Conservation (phyloP, 2,888 invertebrate genomes). For the Oxytorus armatus region DNA sequence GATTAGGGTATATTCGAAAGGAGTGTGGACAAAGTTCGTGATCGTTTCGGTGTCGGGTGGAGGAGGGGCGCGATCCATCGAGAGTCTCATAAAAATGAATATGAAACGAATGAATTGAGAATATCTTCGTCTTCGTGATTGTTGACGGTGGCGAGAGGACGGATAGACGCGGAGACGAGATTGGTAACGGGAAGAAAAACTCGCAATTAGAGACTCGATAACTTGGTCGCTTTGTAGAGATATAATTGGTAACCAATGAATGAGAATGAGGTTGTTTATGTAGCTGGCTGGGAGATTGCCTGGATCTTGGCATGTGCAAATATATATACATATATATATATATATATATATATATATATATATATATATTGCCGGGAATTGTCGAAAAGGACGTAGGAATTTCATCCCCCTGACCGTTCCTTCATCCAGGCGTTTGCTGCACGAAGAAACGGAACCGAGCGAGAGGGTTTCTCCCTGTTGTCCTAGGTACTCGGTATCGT, state of each 20-base stretch:
- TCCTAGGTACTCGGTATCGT: conserved; percentile 67
- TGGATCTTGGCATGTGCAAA: conserved; percentile 4
- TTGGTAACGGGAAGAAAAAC: conserved; percentile 53
- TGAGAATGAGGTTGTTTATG: conserved; percentile 78
- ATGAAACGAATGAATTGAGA: conserved; percentile 16
- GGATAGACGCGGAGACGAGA: not conserved
- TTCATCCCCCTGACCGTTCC: conserved; percentile 61
- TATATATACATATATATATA: not conserved
- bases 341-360: not conserved
- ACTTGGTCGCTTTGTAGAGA: conserved; percentile 78
- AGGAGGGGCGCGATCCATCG: not conserved
- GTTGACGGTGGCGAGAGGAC: not conserved
- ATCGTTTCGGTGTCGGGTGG: not conserved
- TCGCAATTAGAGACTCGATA: conserved; percentile 81
- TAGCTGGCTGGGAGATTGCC: conserved; percentile 19
- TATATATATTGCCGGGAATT: conserved; percentile 7
- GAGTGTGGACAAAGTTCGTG: not conserved
- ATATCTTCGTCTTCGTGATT: conserved; percentile 1
- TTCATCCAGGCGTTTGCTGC: conserved; percentile 13
- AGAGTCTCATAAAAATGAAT: not conserved
- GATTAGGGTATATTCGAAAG: not conserved
- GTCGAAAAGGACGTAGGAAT: conserved; percentile 70
- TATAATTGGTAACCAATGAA: conserved; percentile 82
- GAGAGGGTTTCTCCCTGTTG: conserved; percentile 75
- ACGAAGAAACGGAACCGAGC: conserved; percentile 9